Evolutionary conservation across 2,888 invertebrate genomes (phyloP).

Genomic region (Meiosimyza platycephala): DNA sequence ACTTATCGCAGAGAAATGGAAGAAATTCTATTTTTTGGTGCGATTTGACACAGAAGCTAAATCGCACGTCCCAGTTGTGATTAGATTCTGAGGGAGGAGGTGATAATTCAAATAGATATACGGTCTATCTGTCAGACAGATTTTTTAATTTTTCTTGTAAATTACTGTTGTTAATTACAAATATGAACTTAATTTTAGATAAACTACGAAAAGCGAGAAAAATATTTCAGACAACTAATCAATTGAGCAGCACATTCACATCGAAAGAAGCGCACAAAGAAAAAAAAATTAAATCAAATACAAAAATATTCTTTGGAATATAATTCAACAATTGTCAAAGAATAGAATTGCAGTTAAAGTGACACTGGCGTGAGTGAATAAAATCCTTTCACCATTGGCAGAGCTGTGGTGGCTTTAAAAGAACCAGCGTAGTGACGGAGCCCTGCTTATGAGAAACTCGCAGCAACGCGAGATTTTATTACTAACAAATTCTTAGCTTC

Average conservation of each 20-base stretch:
- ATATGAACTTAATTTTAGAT: no score
- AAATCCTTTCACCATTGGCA: constrained; percentile 4
- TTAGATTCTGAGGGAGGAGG: no score
- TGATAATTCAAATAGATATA: no score
- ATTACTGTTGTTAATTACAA: no score
- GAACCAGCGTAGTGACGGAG: constrained; percentile 10
- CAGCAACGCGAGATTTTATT: constrained; percentile 3
- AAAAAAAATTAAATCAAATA: neutral
- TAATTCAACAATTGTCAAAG: constrained; percentile 25
- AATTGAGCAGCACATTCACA: constrained; percentile 22
- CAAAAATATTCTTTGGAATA: constrained; percentile 19
- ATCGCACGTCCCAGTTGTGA: no score
- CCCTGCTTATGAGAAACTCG: neutral
- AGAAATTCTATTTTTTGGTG: no score
- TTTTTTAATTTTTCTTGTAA: no score
- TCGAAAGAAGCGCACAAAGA: constrained; percentile 10
- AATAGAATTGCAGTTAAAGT: constrained; percentile 14
- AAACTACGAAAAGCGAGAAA: neutral
- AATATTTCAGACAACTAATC: constrained; percentile 17
- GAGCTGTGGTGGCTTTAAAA: neutral
- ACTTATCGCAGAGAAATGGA: no score
- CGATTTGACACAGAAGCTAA: no score
- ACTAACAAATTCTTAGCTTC: neutral
- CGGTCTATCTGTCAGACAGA: no score
- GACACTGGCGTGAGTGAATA: neutral